phyloP scores from a whole-genome alignment of 2,113 vertebrate genomes.

The Catharus fuscescens region DNA sequence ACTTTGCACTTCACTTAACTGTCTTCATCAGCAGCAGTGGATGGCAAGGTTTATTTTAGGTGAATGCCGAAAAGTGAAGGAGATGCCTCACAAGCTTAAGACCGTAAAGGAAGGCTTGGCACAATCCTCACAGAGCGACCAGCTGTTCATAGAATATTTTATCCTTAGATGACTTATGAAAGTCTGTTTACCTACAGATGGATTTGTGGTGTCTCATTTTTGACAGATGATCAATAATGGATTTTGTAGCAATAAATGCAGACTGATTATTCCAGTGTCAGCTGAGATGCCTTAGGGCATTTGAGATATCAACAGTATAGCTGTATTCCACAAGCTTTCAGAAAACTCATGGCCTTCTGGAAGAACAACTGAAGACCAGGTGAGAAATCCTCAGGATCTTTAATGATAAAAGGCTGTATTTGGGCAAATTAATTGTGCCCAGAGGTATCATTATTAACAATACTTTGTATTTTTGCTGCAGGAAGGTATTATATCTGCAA shows the following conservation, averaged over 20 bases:
- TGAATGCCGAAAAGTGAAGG: not conserved
- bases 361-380: not conserved
- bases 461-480: not conserved
- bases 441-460: not conserved
- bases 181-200: not conserved
- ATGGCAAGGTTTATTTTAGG: not conserved
- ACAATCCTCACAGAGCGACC: not conserved
- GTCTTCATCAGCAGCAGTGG: not conserved
- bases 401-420: not conserved
- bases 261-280: not conserved
- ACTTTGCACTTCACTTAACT: not conserved
- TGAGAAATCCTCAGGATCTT: not conserved
- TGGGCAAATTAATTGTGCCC: not conserved
- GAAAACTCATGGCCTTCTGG: not conserved
- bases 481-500: not conserved
- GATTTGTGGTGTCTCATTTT: not conserved
- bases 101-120: not conserved
- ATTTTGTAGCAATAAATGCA: not conserved
- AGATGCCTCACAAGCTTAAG: not conserved
- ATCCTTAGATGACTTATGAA: not conserved
- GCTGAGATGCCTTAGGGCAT: not conserved
- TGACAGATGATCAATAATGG: not conserved
- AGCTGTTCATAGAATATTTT: slow-evolving; percentile 17
- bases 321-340: not conserved
- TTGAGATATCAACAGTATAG: not conserved